Evolutionary conservation across 2,113 vertebrate genomes (phyloP), one percentile per base, ranked within the genome.

Genomic region (Dipodomys merriami): DNA sequence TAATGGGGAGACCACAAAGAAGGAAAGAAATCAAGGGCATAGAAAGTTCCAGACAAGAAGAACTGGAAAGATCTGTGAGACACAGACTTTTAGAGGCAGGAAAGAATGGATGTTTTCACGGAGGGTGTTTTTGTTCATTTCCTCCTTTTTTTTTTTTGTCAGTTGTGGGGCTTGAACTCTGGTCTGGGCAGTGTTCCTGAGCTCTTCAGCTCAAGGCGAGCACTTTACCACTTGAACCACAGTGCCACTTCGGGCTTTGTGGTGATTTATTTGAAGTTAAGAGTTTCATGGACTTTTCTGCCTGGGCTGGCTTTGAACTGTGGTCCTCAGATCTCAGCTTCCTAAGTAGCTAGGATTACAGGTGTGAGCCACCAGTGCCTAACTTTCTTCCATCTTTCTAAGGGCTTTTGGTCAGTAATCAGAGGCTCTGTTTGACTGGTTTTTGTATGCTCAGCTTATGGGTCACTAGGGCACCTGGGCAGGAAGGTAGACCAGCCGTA

Each of bases 81-180:
- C 46, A 72, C 76, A 68, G 29, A 44, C 65, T 83, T 88, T 53
- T 49, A 79, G 91, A 89, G 60, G 3, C 35, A 91, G 88, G 46
- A 89, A 60, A 87, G 44, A 27, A 62, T 92, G 33, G 71, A 25
- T 86, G 64, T 73, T 93, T 91, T 84, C 78, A 65, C 73, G 79
- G 65, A 77, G 73, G n/a, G 35, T 77, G 68, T 84, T 89, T 94
- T 87, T 90, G 87, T 83, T 68, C 23, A 20, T 53, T 77, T 91
- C 67, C 33, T 77, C 35, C 15, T 71, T 12, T 12, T 49, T 12
- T 49, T 49, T 49, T 49, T 49, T 49, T 9, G 49, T 49, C 12
- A 2, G 10, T 49, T 49, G 49, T 49, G 49, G 49, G 49, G 49
- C 49, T 49, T 49, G 49, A 49, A 49, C 49, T 49, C 49, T 49